These are phyloP conservation scores for Orius insidiosus DNA, from an alignment of 1,140 invertebrate species.

Conservation along the genomic window DNA sequence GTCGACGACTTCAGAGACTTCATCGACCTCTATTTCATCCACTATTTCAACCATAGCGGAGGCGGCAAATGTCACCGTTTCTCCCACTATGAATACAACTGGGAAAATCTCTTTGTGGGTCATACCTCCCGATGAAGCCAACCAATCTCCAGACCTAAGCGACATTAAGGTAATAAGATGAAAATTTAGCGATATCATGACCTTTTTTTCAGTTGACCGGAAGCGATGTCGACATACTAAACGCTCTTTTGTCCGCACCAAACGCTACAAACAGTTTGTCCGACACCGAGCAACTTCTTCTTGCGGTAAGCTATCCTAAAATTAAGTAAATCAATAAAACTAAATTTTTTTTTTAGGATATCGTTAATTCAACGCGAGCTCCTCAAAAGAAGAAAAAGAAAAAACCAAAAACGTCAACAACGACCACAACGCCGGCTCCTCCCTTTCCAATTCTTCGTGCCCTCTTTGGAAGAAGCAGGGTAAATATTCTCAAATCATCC, in stretches of 20 bases:
- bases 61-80: conserved; percentile 1
- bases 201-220: conserved; percentile 12
- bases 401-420: conserved; percentile 5
- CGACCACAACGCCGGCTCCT: conserved; percentile 11
- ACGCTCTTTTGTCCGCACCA: conserved; percentile 15
- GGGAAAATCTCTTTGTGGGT: conserved; percentile 20
- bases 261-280: conserved; percentile 10
- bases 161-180: neutral
- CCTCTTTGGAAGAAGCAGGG: conserved; percentile 14
- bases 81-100: conserved; percentile 6
- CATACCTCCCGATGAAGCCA: conserved; percentile 14
- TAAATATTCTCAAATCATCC: no score
- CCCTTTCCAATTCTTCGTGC: conserved; percentile 12
- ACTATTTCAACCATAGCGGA: neutral
- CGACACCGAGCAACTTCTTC: conserved; percentile 15
- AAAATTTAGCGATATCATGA: neutral
- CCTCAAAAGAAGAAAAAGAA: conserved; percentile 17
- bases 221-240: conserved; percentile 16
- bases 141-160: conserved; percentile 4
- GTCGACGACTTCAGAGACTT: conserved; percentile 2
- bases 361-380: conserved; percentile 7
- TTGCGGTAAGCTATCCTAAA: conserved; percentile 16
- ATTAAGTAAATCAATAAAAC: no score
- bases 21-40: neutral
- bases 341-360: conserved; percentile 11